Percentiles rank a stretch among this genome's conserved stretches.
These are phyloP conservation scores for Solea senegalensis DNA, from an alignment of 2,113 vertebrate species.

Conservation along the genomic window DNA sequence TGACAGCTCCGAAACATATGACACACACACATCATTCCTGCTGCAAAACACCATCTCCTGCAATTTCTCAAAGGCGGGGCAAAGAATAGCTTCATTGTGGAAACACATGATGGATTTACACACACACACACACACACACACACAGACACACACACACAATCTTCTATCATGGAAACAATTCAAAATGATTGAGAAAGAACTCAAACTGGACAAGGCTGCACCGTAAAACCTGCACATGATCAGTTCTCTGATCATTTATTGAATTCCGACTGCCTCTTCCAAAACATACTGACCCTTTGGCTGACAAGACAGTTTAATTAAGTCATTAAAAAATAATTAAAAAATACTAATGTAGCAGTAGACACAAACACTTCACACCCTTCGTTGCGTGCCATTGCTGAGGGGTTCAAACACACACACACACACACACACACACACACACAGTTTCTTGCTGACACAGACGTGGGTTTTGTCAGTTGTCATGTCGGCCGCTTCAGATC, in stretches of 20 bases:
- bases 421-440: not conserved
- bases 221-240: no score
- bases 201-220: no score
- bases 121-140: conserved; percentile 3
- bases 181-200: no score
- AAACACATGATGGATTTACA: conserved; percentile 1
- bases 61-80: not conserved
- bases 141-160: not conserved
- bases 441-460: conserved; percentile 50
- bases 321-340: no score
- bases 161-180: no score
- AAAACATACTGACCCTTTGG: no score
- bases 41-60: conserved; percentile 48
- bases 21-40: conserved; percentile 62
- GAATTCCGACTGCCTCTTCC: no score
- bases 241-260: no score
- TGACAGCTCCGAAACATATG: conserved; percentile 64
- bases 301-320: no score
- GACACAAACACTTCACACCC: no score
- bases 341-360: no score
- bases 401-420: not conserved
- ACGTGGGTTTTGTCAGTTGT: conserved; percentile 62
- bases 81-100: not conserved
- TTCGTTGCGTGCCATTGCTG: no score
- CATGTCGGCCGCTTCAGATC: conserved; percentile 48